Evolutionary conservation across 2,797 vertebrate genomes (phyloP).

Genomic region (Sarcoramphus papa): DNA sequence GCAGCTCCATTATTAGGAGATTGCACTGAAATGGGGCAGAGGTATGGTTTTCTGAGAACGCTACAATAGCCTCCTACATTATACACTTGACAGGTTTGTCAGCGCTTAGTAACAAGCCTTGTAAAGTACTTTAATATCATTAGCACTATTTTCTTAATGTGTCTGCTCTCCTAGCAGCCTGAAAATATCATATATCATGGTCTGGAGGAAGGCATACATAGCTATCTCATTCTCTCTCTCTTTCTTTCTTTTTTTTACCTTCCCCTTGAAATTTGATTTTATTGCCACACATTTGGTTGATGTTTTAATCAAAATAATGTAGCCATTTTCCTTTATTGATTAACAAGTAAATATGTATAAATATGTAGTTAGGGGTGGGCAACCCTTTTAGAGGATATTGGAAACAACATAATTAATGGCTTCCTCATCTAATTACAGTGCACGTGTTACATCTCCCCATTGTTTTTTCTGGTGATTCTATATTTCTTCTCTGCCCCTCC

Average conservation of each 20-base stretch:
- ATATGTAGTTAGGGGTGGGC: constrained; percentile 77
- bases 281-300: constrained; percentile 62
- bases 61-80: constrained; percentile 91
- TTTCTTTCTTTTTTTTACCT: constrained; percentile 46
- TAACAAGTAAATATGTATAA: constrained; percentile 84
- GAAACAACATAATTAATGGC: constrained; percentile 73
- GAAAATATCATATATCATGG: constrained; percentile 85
- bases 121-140: constrained; percentile 96
- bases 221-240: constrained; percentile 44
- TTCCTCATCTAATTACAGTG: constrained; percentile 59
- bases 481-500: neutral
- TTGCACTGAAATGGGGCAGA: constrained; percentile 84
- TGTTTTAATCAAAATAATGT: constrained; percentile 85
- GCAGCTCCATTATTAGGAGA: constrained; percentile 91
- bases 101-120: constrained; percentile 90
- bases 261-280: constrained; percentile 68
- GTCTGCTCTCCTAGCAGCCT: constrained; percentile 83
- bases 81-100: constrained; percentile 95
- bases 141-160: constrained; percentile 98
- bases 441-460: constrained; percentile 18
- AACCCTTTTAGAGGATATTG: constrained; percentile 79
- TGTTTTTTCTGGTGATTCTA: constrained; percentile 28
- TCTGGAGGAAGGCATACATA: constrained; percentile 59
- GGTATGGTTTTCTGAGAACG: constrained; percentile 88
- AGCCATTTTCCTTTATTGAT: constrained; percentile 81